phyloP scores from a whole-genome alignment of 2,113 vertebrate genomes.

The Sinocyclocheilus rhinocerous region DNA sequence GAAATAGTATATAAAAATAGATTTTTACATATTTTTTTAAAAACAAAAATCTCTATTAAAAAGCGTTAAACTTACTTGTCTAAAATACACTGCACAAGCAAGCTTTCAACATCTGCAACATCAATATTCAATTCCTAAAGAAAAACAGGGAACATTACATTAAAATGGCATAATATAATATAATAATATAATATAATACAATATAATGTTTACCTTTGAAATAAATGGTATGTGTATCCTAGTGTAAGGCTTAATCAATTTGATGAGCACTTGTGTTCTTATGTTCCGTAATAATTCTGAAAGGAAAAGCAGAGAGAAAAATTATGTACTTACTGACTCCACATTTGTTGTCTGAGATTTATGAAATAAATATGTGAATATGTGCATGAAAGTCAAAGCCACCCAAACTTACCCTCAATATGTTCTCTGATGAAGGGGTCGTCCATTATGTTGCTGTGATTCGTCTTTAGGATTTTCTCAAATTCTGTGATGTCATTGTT shows the following conservation, averaged over 20 bases:
- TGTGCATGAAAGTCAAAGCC: not conserved
- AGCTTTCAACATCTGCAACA: conserved; percentile 97
- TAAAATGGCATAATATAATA: not conserved
- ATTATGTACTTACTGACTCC: not conserved
- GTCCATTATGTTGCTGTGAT: conserved; percentile 99
- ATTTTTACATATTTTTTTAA: too few species aligned
- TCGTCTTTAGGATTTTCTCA: conserved; percentile 99
- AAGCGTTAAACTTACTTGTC: conserved; percentile 88
- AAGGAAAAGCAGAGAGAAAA: conserved; percentile 41
- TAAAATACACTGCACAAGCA: conserved; percentile 99
- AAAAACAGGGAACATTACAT: conserved; percentile 17
- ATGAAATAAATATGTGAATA: not conserved
- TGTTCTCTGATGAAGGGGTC: conserved; percentile 99
- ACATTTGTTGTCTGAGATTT: not conserved
- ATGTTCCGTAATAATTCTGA: conserved; percentile 98
- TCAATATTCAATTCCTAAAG: conserved; percentile 98
- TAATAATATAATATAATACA: not conserved
- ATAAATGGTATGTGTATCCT: conserved; percentile 99
- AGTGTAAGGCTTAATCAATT: conserved; percentile 99
- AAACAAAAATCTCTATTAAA: not conserved
- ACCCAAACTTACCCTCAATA: conserved; percentile 88
- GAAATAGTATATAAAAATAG: too few species aligned
- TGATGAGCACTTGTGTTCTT: conserved; percentile 99
- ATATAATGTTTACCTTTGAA: conserved; percentile 87
- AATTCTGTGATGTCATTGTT: conserved; percentile 99